Percentiles rank a stretch among this genome's conserved stretches.
Conservation (phyloP, 2,797 vertebrate genomes). For the Anguilla obscura region DNA sequence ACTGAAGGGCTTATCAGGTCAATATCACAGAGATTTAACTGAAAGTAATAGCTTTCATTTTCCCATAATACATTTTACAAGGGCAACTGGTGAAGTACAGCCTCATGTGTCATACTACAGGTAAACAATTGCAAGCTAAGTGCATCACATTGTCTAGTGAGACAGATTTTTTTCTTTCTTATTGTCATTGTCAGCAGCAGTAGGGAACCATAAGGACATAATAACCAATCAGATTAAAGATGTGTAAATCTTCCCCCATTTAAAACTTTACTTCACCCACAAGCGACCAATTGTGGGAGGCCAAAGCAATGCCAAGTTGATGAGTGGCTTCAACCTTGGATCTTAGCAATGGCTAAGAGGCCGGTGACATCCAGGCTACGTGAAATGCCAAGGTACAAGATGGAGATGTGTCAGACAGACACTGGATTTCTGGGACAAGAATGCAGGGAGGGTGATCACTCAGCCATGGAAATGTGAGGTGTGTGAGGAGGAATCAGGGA, state of each 20-base stretch:
- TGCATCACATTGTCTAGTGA: background rate
- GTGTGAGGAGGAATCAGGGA: background rate
- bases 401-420: background rate
- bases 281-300: no score
- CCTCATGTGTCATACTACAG: background rate
- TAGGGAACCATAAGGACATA: no score
- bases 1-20: background rate
- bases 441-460: background rate
- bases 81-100: background rate
- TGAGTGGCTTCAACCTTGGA: no score
- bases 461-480: background rate
- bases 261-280: no score
- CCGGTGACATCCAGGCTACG: no score
- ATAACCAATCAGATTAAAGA: no score
- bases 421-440: background rate
- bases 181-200: background rate
- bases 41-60: background rate
- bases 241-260: no score
- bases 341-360: no score
- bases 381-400: background rate
- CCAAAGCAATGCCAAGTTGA: no score
- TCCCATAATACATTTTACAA: background rate
- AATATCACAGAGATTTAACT: background rate
- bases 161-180: background rate
- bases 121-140: background rate